phyloP scores from a whole-genome alignment of 2,113 vertebrate species.

The Ctenomys sociabilis region DNA sequence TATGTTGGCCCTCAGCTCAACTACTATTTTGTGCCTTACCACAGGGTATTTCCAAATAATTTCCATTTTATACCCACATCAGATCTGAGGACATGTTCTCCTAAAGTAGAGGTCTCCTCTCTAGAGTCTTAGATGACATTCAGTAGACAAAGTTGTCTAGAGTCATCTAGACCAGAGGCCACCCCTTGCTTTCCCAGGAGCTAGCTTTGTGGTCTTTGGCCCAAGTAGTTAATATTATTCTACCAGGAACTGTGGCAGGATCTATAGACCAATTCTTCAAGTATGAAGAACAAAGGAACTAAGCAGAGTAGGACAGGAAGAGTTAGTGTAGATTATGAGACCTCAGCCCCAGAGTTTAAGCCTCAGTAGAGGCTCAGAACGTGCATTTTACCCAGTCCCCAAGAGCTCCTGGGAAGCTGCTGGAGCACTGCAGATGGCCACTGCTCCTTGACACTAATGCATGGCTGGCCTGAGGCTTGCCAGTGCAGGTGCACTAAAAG shows the following conservation, averaged over 20 bases:
- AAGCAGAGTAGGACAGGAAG: neutral
- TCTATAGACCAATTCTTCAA: neutral
- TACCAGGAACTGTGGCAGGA: fast-evolving
- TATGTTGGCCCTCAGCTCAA: neutral
- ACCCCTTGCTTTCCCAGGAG: neutral
- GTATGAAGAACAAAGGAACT: no score
- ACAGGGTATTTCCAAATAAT: neutral
- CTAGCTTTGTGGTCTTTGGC: neutral
- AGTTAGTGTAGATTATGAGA: neutral
- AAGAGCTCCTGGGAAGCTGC: neutral
- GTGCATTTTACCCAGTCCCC: neutral
- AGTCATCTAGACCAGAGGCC: neutral
- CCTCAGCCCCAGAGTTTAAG: neutral
- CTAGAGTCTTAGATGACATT: neutral
- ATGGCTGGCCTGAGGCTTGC: neutral
- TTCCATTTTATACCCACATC: neutral
- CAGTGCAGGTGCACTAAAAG: no score
- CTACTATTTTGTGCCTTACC: neutral
- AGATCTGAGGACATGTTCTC: neutral
- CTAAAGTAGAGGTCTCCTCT: neutral
- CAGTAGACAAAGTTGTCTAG: neutral
- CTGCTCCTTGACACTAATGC: fast-evolving
- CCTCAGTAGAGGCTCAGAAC: neutral
- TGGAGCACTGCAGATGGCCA: neutral
- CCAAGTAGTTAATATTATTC: neutral